Evolutionary conservation across 2,113 vertebrate genomes (phyloP).

Genomic region (Alectura lathami): DNA sequence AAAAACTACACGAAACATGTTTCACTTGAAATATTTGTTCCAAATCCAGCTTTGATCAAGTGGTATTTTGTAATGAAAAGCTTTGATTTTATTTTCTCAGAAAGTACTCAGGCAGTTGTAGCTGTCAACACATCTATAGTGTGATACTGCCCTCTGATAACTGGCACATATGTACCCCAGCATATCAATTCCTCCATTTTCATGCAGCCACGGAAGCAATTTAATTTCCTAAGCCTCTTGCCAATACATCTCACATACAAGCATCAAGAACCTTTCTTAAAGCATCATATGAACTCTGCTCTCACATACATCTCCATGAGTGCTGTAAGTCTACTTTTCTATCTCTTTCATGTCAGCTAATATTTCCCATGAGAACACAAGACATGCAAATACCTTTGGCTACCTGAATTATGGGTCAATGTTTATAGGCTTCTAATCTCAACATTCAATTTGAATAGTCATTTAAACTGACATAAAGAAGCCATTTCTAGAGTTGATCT

Average conservation of each 20-base stretch:
- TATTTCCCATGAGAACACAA: background rate
- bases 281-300: background rate
- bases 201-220: background rate
- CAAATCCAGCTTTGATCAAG: background rate
- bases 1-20: background rate
- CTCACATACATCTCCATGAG: background rate
- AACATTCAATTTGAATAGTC: background rate
- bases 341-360: background rate
- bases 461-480: conserved; percentile 44
- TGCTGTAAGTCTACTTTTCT: background rate
- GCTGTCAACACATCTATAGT: conserved; percentile 23
- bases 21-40: background rate
- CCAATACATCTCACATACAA: background rate
- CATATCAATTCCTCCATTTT: conserved; percentile 25
- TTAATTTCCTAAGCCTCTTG: background rate
- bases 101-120: background rate
- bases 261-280: background rate
- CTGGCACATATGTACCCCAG: background rate
- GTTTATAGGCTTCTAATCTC: background rate
- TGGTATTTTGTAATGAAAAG: background rate
- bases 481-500: background rate
- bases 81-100: background rate
- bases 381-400: background rate
- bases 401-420: background rate
- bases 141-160: background rate